Evolutionary conservation across 2,888 invertebrate genomes (phyloP), one percentile per base, ranked within the genome.

Genomic region (Hemithea aestivaria): DNA sequence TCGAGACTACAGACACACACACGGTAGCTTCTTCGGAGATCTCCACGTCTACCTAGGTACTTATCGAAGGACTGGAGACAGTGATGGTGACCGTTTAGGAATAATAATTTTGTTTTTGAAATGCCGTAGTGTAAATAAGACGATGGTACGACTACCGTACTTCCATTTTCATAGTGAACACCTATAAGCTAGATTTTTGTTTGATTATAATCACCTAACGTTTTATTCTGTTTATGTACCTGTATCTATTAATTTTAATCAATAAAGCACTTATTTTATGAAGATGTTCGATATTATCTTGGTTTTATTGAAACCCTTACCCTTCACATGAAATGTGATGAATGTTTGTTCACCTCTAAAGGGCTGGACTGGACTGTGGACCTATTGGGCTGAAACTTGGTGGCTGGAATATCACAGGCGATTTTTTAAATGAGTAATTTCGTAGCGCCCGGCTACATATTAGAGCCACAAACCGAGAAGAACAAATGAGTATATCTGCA

Each of bases 181-280:
- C 51, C 51, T 48, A 55, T 62, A 51, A 62, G 57, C 61, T 63
- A 53, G 51, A 67, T 68, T 65, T 71, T 60, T 66, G 67, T 66
- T 60, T 64, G 59, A 64, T 65, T 12, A 21, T 37, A 34, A 33
- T 33, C 68, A 63, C 68, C 64, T 75, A 62, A 73, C 67, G 66
- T 66, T 68, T 66, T 64, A 57, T 73, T 66, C 62, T 69, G 69
- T 71, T 71, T 67, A 70, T 72, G 71, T 77, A 74, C 66, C 44
- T 69, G 27, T 41, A 73, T 66, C 70, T 73, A 75, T 69, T 73
- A 73, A 77, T 76, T 76, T 73, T 74, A 80, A 81, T 81, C 78
- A 84, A 80, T 81, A 81, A 83, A 84, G 78, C 84, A 85, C 84
- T 82, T 83, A 84, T 81, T 85, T 84, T 83, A 81, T 72, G 80